Percentiles rank a stretch among this genome's conserved stretches.
These are phyloP conservation scores for Poeciliopsis infans DNA, from an alignment of 2,797 vertebrate genomes.

Conservation along the genomic window DNA sequence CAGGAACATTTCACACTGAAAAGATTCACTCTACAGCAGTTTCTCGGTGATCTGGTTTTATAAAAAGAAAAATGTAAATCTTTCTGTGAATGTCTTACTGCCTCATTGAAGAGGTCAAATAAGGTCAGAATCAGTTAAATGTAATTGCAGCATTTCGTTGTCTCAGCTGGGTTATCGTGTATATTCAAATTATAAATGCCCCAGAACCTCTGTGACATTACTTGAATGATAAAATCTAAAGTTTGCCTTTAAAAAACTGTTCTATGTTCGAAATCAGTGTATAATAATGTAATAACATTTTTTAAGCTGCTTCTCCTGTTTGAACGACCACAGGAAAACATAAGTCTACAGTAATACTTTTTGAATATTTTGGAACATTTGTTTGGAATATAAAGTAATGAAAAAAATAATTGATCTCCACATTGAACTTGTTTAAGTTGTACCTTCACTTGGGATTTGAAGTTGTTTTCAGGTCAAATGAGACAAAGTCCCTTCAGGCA, in stretches of 20 bases:
- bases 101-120: conserved; percentile 14
- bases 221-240: conserved; percentile 1
- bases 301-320: not conserved
- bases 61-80: conserved; percentile 13
- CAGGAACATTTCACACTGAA: conserved; percentile 29
- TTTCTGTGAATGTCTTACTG: conserved; percentile 15
- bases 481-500: not conserved
- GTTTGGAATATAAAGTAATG: conserved; percentile 19
- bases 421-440: not conserved
- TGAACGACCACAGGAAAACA: conserved; percentile 6
- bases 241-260: not conserved
- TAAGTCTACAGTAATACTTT: not conserved
- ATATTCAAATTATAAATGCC: conserved; percentile 15
- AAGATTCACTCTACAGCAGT: conserved; percentile 20
- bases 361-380: not conserved
- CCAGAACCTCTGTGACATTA: not conserved
- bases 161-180: not conserved
- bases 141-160: conserved; percentile 1
- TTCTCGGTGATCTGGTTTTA: conserved; percentile 16
- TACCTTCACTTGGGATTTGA: not conserved
- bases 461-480: not conserved
- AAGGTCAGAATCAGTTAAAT: conserved; percentile 9
- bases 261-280: not conserved
- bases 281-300: not conserved
- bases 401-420: conserved; percentile 33